Percentiles rank a stretch among this genome's conserved stretches.
These are phyloP conservation scores for Calephelis virginiensis DNA, from an alignment of 1,140 invertebrate genomes.

Conservation along the genomic window DNA sequence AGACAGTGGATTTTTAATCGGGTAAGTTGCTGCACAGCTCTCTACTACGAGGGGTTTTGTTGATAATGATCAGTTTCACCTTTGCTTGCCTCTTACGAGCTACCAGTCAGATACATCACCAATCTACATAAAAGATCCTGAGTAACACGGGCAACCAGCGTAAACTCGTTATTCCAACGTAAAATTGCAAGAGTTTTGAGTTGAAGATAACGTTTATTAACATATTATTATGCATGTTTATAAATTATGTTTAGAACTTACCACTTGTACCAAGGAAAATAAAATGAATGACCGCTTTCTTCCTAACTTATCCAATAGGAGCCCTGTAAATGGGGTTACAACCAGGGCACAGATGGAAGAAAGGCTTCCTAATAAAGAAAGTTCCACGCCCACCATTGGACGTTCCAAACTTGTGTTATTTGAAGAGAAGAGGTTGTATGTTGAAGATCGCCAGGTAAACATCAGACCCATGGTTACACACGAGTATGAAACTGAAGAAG, in stretches of 20 bases:
- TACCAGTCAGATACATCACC: too few species aligned
- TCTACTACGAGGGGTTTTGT: too few species aligned
- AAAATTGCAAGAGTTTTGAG: not conserved
- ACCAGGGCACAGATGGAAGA: slow-evolving; percentile 43
- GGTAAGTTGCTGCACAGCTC: too few species aligned
- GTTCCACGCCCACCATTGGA: slow-evolving; percentile 43
- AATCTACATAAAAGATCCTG: too few species aligned
- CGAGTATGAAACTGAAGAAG: slow-evolving; percentile 34
- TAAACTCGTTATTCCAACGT: too few species aligned
- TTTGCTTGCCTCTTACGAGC: too few species aligned
- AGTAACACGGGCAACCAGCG: too few species aligned
- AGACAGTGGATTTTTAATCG: too few species aligned
- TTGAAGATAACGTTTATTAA: too few species aligned
- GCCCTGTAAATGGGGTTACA: slow-evolving; percentile 35
- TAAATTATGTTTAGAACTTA: too few species aligned
- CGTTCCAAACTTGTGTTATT: slow-evolving; percentile 43
- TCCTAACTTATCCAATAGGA: slow-evolving; percentile 39
- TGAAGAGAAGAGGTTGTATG: slow-evolving; percentile 44
- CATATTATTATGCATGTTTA: too few species aligned
- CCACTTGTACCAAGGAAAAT: slow-evolving; percentile 35
- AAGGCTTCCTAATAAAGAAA: slow-evolving; percentile 42
- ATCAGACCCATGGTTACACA: slow-evolving; percentile 37
- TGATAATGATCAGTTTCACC: too few species aligned
- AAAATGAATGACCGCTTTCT: slow-evolving; percentile 42
- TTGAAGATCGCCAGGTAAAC: slow-evolving; percentile 47